Evolutionary conservation across 2,888 invertebrate genomes (phyloP).

Genomic region (Drosophila setosimentum): DNA sequence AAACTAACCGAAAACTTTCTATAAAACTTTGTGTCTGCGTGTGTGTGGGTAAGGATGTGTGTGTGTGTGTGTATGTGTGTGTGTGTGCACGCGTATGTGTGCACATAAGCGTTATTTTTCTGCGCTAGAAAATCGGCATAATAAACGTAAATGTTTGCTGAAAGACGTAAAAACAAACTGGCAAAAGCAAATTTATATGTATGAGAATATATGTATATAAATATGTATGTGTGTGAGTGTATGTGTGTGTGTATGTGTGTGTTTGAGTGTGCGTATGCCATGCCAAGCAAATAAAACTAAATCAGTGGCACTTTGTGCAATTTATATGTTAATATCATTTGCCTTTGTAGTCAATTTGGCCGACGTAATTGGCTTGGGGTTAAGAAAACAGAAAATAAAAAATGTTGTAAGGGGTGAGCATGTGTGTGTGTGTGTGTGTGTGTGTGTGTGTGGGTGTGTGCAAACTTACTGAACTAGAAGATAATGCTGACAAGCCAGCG

Average conservation of each 20-base stretch:
- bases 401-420: constrained; percentile 12
- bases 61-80: constrained; percentile 14
- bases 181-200: constrained; percentile 30
- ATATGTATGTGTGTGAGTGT: not conserved
- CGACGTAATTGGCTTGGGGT: constrained; percentile 59
- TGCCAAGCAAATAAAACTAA: constrained; percentile 64
- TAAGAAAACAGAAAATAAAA: constrained; percentile 12
- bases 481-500: constrained; percentile 42
- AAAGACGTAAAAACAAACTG: constrained; percentile 75
- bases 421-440: constrained; percentile 2
- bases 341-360: constrained; percentile 70
- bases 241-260: constrained; percentile 7
- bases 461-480: constrained; percentile 70
- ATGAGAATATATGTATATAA: not conserved
- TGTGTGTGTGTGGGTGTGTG: constrained; percentile 18
- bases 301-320: constrained; percentile 79
- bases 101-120: constrained; percentile 80
- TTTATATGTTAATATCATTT: constrained; percentile 81
- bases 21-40: constrained; percentile 39
- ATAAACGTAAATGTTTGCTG: constrained; percentile 78
- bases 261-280: constrained; percentile 19
- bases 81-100: constrained; percentile 29
- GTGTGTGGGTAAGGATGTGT: constrained; percentile 6
- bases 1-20: constrained; percentile 44
- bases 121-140: constrained; percentile 81